Conservation (phyloP, 2,113 vertebrate genomes). For the Pomatorhinus ruficollis region DNA sequence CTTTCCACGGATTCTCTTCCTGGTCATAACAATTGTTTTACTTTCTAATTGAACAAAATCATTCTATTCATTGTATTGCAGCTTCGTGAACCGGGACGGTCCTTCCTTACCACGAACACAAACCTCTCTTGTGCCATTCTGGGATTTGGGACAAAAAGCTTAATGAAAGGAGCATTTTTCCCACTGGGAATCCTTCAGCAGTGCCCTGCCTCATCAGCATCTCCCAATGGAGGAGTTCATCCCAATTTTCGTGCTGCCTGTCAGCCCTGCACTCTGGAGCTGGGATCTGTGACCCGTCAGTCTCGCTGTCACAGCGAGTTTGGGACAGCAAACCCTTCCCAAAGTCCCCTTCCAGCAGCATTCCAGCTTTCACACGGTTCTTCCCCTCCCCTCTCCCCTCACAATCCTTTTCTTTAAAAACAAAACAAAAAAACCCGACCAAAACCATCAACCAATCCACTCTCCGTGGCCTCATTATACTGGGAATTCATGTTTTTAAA, state of each 20-base stretch:
- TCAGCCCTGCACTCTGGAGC: background rate
- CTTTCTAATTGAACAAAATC: background rate
- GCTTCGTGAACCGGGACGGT: rapidly evolving
- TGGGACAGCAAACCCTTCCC: background rate
- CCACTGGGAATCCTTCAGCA: background rate
- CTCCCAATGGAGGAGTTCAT: background rate
- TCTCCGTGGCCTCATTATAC: background rate
- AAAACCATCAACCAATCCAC: background rate
- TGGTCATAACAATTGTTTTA: background rate
- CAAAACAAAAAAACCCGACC: too few species aligned
- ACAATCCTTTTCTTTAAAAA: background rate
- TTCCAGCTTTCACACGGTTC: background rate
- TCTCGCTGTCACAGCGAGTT: background rate
- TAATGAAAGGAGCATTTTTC: background rate
- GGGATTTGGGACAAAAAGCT: background rate
- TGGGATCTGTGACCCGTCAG: background rate
- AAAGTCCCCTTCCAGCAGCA: background rate
- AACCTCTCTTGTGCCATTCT: background rate
- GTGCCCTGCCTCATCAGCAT: background rate
- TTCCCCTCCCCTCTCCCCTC: background rate
- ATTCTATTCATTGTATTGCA: background rate
- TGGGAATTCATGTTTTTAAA: background rate
- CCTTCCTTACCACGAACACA: background rate
- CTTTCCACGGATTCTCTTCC: background rate
- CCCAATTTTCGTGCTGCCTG: background rate